Evolutionary conservation across 2,888 invertebrate genomes (phyloP).

Genomic region (Leptothorax acervorum): DNA sequence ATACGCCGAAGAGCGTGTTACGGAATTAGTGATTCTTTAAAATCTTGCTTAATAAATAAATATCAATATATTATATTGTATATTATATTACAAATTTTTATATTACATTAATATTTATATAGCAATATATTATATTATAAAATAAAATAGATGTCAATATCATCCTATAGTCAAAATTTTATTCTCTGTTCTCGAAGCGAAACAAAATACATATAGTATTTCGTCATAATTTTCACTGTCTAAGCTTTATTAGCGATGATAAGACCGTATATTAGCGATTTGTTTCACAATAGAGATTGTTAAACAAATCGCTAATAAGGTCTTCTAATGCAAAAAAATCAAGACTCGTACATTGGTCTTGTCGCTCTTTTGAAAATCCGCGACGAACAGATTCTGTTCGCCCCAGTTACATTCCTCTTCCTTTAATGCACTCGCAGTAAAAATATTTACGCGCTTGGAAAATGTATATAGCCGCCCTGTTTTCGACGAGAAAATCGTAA

Average conservation of each 20-base stretch:
- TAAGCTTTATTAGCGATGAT: no score
- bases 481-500: background rate
- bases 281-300: background rate
- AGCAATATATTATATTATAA: no score
- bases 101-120: no score
- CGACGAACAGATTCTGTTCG: background rate
- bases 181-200: background rate
- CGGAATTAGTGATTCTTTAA: no score
- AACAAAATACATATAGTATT: background rate
- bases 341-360: background rate
- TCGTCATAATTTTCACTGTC: background rate
- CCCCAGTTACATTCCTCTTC: background rate
- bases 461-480: background rate
- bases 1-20: no score
- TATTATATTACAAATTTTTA: no score
- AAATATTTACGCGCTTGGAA: background rate
- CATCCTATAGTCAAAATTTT: no score
- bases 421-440: background rate
- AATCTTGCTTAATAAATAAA: no score
- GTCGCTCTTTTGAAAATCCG: background rate
- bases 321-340: background rate
- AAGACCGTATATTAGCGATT: no score
- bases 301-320: background rate
- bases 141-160: no score
- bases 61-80: no score